Evolutionary conservation across 2,797 vertebrate genomes (phyloP).

Genomic region (Syngnathus rostellatus): DNA sequence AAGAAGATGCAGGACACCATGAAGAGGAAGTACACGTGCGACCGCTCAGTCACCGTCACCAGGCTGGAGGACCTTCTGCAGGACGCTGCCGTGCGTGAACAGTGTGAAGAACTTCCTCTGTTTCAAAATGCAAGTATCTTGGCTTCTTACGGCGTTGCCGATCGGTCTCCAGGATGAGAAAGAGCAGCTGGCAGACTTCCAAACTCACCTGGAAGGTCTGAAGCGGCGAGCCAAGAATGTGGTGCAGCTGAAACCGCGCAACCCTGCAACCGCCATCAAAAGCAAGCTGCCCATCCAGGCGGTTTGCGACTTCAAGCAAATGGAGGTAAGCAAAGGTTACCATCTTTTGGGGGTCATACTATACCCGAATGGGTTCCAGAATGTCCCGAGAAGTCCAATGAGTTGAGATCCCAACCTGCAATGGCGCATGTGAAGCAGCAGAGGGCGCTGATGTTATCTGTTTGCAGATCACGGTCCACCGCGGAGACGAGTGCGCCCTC

Average conservation of each 20-base stretch:
- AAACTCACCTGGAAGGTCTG: conserved; percentile 76
- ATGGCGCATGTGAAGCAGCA: background rate
- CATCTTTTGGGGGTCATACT: background rate
- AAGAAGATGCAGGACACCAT: conserved; percentile 80
- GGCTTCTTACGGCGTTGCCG: background rate
- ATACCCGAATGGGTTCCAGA: background rate
- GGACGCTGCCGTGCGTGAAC: conserved; percentile 58
- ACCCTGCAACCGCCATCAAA: conserved; percentile 60
- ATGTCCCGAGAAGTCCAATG: background rate
- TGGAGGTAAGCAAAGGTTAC: conserved; percentile 72
- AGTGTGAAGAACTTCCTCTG: no score
- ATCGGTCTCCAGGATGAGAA: conserved; percentile 75
- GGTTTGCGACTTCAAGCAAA: conserved; percentile 88
- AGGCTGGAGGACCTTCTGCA: conserved; percentile 88
- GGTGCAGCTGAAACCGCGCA: conserved; percentile 82
- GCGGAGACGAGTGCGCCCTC: conserved; percentile 77
- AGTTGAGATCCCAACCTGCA: background rate
- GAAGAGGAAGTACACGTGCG: conserved; percentile 83
- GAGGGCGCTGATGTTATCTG: background rate
- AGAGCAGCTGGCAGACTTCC: conserved; percentile 79
- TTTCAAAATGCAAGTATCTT: background rate
- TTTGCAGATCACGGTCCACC: conserved; percentile 82
- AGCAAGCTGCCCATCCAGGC: conserved; percentile 73
- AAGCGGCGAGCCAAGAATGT: conserved; percentile 76
- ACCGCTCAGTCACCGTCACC: conserved; percentile 80